Evolutionary conservation across 2,888 invertebrate genomes (phyloP), one percentile per base, ranked within the genome.

Genomic region (Papilio demoleus): DNA sequence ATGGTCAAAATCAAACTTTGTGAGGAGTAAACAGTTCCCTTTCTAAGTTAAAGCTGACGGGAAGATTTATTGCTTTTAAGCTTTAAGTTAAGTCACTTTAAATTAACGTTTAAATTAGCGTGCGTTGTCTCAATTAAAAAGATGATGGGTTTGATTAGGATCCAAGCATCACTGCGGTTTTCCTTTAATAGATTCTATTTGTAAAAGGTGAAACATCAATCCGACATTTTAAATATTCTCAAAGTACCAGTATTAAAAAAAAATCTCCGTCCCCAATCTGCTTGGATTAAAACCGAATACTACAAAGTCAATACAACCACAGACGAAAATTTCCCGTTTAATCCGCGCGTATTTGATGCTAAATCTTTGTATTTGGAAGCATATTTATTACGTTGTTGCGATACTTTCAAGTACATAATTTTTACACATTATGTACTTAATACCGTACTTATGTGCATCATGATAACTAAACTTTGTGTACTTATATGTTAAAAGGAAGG

Each of bases 61-160:
- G 50, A 50, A 50, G 50, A 50, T 50, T 24, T 27, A 50, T 50
- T 50, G 50, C 50, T 50, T 50, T n/a, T n/a, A n/a, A n/a, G n/a
- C n/a, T n/a, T n/a, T n/a, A 9, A 50, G 24, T 50, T 50, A 9
- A 50, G 50, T 24, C 4, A 24, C 47, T 17, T 50, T 50, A 50
- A 27, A 50, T 50, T 50, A 50, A 50, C 50, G 27, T 24, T 24
- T 50, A 50, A 24, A 50, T 50, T 22, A 24, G 14, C 50, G 24
- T 24, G 1, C 6, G n/a, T n/a, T n/a, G n/a, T n/a, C 27, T 27
- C 27, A 24, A 27, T 19, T 50, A 8, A 14, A n/a, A 14, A 2
- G 22, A 4, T 14, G 24, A n/a, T 50, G 2, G 14, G 27, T 50
- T 50, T 14, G 6, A 14, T 50, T 45, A 8, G 0, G 5, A 19